Evolutionary conservation across 2,797 vertebrate genomes (phyloP), one percentile per base, ranked within the genome.

Genomic region (Schizopygopsis pylzovi): DNA sequence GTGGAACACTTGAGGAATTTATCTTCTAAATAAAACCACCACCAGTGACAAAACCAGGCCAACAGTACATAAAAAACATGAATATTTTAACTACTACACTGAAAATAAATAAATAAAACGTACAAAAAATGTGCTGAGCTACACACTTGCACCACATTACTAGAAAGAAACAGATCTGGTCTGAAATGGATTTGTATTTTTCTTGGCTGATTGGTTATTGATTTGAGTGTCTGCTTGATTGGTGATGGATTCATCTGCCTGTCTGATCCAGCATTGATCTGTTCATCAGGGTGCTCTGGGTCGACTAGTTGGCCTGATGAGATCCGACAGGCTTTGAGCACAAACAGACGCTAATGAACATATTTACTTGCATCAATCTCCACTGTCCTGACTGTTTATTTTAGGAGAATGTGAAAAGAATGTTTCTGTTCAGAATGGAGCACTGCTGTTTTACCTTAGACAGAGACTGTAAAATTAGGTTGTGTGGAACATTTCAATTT

Each of bases 201-300:
- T 87, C 82, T 79, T 61, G 81, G 71, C 78, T 86, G 87, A 73
- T 80, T 63, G 39, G 47, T 39, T 83, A 90, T 87, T 59, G 89
- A 88, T 84, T 71, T 1, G n/a, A 77, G 75, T 61, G 83, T 81
- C 82, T 81, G 87, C 65, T 86, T 83, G 86, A 86, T 83, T 65
- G 28, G 59, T 73, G 84, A 90, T 85, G 89, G 86, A 90, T 87
- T 88, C 43, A 84, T 77, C 76, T 61, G 84, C 25, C 59, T 87
- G 59, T 79, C 67, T 84, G 45, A 77, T 54, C 54, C 56, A 33
- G 39, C 37, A 86, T 25, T 45, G 77, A 88, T 88, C 68, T 33
- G 76, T 59, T 84, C 82, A 79, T 86, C 78, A n/a, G 71, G n/a
- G 72, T 59, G 67, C 39, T 79, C 79, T 72, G 47, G 79, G 59